Base-by-base conservation (phyloP, 2,888 invertebrate species). In the Argyresthia albistria region DNA sequence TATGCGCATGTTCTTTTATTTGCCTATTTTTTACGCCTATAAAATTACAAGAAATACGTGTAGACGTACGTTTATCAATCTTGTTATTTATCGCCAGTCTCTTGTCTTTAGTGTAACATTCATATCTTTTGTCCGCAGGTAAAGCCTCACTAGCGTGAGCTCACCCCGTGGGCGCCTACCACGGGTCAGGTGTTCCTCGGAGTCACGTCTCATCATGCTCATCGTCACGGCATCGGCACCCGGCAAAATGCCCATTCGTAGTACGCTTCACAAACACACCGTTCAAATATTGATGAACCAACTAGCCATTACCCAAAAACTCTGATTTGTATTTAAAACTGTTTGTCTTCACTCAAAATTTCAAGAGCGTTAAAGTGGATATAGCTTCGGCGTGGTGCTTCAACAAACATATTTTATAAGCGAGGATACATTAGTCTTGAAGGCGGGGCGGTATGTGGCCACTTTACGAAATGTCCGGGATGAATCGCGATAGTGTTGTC, bases 381-480 rank as follows among this genome's bases (percentile, higher is more conserved):
- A 39, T 39, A 2, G 9, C 39, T 39, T 11, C 8, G 10, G 39
- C 39, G 39, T 39, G 39, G 39, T 39, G 25, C 25, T 25, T 25
- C 25, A 25, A 25, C 25, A 25, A 25, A 25, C 42, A 16, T 50
- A 35, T 42, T 47, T 47, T 47, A 47, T n/a, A 12, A 35, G 25
- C 25, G 15, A 35, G 12, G 45, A 48, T 63, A 65, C 66, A 68
- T 68, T 67, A 67, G 63, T 61, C 61, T 62, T 62, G 64, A 59
- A 69, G 69, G 66, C 76, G 70, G 64, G 70, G 69, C 70, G 64
- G 67, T 76, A 72, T 76, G 77, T 73, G 78, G 75, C 78, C 84
- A 83, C 84, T 86, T 82, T 82, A 84, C 82, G 82, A 83, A 86
- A 78, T 80, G 86, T 81, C 81, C 82, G 76, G 82, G 82, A 83